Percentiles rank a stretch among this genome's conserved stretches.
phyloP scores from a whole-genome alignment of 1,140 invertebrate species.

The Chironomus striatipennis region DNA sequence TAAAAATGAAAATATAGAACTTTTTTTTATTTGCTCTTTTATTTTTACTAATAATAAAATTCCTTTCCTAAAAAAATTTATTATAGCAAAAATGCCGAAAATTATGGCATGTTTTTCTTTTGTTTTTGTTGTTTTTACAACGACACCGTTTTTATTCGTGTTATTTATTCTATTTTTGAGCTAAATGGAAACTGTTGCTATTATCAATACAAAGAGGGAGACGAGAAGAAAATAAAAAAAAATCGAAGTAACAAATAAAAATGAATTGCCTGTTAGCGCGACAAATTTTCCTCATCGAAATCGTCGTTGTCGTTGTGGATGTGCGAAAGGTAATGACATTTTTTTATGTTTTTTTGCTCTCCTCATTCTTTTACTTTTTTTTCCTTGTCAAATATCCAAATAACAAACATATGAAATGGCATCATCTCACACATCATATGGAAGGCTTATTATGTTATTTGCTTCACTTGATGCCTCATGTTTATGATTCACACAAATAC shows the following conservation, averaged over 20 bases:
- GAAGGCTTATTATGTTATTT: conserved; percentile 23
- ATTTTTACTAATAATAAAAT: conserved; percentile 6
- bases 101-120: neutral
- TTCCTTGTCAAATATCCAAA: neutral
- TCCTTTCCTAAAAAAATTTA: neutral
- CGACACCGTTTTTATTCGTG: neutral
- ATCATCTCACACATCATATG: conserved; percentile 22
- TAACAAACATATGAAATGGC: neutral
- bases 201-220: neutral
- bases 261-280: conserved; percentile 1
- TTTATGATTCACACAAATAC: conserved; percentile 18
- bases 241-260: neutral
- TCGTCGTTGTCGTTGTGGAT: neutral
- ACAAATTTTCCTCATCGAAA: neutral
- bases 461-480: neutral
- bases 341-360: no score
- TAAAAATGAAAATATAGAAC: neutral
- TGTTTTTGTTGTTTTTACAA: neutral
- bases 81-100: neutral
- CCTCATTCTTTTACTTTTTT: no score
- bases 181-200: neutral
- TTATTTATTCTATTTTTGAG: neutral
- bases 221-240: neutral
- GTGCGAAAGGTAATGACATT: neutral
- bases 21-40: neutral